Evolutionary conservation across 2,888 invertebrate genomes (phyloP), one percentile per base, ranked within the genome.

Genomic region (Pachliopta kotzebuea): DNA sequence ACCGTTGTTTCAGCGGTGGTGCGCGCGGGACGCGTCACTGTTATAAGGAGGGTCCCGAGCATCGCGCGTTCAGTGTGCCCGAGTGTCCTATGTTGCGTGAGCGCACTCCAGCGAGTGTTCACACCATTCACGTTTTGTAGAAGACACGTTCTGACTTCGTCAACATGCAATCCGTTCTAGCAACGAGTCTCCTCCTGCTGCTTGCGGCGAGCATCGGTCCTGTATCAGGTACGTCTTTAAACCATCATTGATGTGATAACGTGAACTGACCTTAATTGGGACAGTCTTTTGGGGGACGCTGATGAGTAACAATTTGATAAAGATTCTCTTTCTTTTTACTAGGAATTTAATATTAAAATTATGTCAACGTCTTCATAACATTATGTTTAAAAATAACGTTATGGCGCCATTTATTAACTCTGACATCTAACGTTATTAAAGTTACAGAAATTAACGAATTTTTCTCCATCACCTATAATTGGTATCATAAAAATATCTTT

Each of bases 11-110:
- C 70, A 76, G 75, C 70, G 72, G 80, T 85, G 83, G 84, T 80
- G 80, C 76, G 84, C 83, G 86, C 86, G 88, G 90, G 90, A 88
- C 84, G 85, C 86, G 83, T 82, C 85, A 83, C 83, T 80, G 84
- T 87, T 90, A 90, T 88, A 90, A 90, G 89, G 85, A 85, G 87
- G 87, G 88, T 86, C 86, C 90, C 81, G 88, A 80, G 80, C 80
- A 82, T 80, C 90, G 87, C 89, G 90, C 88, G 89, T 80, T 89
- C 90, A 90, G 90, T 90, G 87, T 87, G 85, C 87, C 89, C 84
- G 84, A 81, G 88, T 87, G 84, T 90, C 90, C 89, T 85, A 89
- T 88, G 88, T 86, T 82, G 85, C 83, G 84, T 81, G 84, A 81
- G 84, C 80, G 88, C 86, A 84, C 82, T 84, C 81, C 84, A 78